Evolutionary conservation across 2,888 invertebrate species (phyloP), one percentile per base, ranked within the genome.

Genomic region (Acanthoscelides obtectus): DNA sequence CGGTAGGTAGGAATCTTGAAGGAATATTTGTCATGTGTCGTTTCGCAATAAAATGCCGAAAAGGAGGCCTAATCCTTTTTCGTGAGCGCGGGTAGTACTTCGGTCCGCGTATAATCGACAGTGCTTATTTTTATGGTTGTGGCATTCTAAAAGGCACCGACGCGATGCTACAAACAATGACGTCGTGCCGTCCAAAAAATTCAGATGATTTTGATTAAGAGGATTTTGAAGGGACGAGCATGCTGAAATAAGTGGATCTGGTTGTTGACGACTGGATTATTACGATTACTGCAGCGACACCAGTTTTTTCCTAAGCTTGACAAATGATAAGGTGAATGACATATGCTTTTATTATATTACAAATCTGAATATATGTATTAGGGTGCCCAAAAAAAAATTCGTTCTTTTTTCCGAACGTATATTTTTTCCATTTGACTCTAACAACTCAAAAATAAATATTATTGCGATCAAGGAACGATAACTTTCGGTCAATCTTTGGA

Each of bases 21-120:
- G 64, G 25, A 25, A 64, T 64, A 69, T 69, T 69, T 69, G 69
- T 69, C 69, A 69, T 22, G 64, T 25, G 69, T 63, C 25, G 22
- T 69, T 69, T 69, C 12, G 45, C 45, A 45, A 45, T 45, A 45
- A 45, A 45, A 45, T 45, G 45, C 45, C 45, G 45, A 45, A 45
- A 45, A 45, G 45, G 45, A 45, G 45, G 5, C 45, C 45, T 45
- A 45, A 45, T 45, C 45, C 45, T 45, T 45, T 45, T 45, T 45
- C 12, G 45, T 45, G 45, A 45, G 45, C n/a, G n/a, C 45, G 45
- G 45, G 45, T 45, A 45, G 45, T 17, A 45, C 12, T 45, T 45
- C 17, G 45, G 45, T 6, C 45, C 45, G 17, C 12, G 45, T 45
- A 45, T 45, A 45, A 45, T 45, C 45, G 45, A 45, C 45, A 45